Conservation (phyloP, 1,140 invertebrate genomes). For the Ips nitidus region DNA sequence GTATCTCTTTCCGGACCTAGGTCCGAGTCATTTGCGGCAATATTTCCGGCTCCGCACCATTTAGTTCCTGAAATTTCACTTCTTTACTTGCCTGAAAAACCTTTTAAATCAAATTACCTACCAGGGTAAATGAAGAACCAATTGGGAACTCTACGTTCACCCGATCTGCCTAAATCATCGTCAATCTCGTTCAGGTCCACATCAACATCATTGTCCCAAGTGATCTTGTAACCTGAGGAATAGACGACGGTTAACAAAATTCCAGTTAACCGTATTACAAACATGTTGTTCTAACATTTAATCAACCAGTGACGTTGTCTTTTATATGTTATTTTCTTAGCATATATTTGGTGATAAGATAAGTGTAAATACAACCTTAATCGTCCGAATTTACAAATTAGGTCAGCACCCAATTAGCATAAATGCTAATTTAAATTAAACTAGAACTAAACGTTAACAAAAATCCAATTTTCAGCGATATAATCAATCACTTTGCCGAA, state of each 20-base stretch:
- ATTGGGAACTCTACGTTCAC: slow-evolving; percentile 32
- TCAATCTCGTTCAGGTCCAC: slow-evolving; percentile 25
- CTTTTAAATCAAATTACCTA: slow-evolving; percentile 18
- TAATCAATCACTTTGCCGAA: slow-evolving; percentile 4
- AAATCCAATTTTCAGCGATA: slow-evolving; percentile 6
- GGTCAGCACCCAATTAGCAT: too few relatives aligned
- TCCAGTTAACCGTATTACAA: too few relatives aligned
- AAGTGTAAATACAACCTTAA: neutral
- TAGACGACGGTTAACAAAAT: neutral
- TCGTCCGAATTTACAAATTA: neutral
- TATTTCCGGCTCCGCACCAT: slow-evolving; percentile 76
- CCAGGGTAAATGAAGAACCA: slow-evolving; percentile 43
- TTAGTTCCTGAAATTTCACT: slow-evolving; percentile 55
- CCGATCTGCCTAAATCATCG: slow-evolving; percentile 17
- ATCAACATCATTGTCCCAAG: slow-evolving; percentile 41
- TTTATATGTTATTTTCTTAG: neutral
- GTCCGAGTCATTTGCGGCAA: slow-evolving; percentile 67
- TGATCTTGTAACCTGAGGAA: slow-evolving; percentile 26
- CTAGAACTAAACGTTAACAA: neutral
- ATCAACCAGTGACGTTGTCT: too few relatives aligned
- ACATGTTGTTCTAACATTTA: too few relatives aligned
- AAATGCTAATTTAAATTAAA: too few relatives aligned
- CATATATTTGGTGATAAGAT: neutral
- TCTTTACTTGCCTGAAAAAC: neutral
- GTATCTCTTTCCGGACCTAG: slow-evolving; percentile 66